phyloP scores from a whole-genome alignment of 2,888 invertebrate species.

The Acholoe squamosa region DNA sequence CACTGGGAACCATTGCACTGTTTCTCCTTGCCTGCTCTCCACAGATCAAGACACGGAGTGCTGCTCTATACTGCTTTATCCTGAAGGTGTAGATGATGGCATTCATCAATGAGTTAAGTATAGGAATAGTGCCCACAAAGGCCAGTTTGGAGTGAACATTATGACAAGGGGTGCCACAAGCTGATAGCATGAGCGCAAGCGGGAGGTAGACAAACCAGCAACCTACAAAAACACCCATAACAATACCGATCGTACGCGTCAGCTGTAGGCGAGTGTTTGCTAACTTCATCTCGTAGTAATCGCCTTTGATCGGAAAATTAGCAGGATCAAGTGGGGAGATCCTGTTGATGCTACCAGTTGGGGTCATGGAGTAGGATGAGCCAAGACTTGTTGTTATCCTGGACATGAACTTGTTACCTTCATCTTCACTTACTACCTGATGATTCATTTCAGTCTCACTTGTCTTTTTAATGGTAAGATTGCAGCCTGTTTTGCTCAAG shows the following conservation, averaged over 20 bases:
- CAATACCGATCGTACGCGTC: not conserved
- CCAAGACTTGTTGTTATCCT: too few species aligned
- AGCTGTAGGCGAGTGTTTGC: not conserved
- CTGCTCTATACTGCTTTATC: not conserved
- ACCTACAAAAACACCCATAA: not conserved
- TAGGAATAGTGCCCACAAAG: not conserved
- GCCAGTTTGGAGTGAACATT: not conserved
- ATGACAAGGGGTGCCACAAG: not conserved
- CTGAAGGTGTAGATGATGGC: conserved; percentile 3
- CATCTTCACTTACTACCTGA: too few species aligned
- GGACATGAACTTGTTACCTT: too few species aligned
- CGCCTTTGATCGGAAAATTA: not conserved
- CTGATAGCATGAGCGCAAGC: not conserved
- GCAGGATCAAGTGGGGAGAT: not conserved
- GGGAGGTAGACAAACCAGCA: not conserved
- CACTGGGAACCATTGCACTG: not conserved
- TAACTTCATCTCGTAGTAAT: not conserved
- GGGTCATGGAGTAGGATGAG: too few species aligned
- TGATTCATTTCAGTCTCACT: too few species aligned
- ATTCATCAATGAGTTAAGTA: not conserved
- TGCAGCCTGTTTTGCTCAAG: too few species aligned
- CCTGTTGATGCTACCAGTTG: not conserved
- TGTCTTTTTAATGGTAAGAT: too few species aligned
- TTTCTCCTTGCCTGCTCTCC: too few species aligned
- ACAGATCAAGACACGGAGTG: not conserved